Evolutionary conservation across 2,113 vertebrate species (phyloP).

Genomic region (Aldabrachelys gigantea): DNA sequence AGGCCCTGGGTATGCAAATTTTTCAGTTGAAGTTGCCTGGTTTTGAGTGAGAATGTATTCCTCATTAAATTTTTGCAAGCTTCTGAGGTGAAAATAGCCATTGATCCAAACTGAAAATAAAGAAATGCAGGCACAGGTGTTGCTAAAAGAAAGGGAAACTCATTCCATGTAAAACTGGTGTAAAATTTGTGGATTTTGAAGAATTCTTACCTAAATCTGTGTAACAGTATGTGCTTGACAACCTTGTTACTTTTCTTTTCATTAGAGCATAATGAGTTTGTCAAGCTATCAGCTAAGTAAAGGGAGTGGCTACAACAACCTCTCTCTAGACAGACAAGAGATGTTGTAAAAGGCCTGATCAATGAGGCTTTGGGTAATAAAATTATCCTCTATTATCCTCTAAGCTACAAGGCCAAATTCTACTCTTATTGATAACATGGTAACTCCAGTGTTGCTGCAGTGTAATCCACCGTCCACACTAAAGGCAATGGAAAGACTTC

Average conservation of each 20-base stretch:
- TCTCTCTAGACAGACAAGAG: neutral
- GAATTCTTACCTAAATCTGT: neutral
- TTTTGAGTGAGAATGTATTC: neutral
- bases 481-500: neutral
- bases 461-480: neutral
- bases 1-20: neutral
- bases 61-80: neutral
- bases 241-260: neutral
- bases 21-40: neutral
- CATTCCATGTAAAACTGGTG: neutral
- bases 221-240: neutral
- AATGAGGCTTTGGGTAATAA: neutral
- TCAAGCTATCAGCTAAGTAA: neutral
- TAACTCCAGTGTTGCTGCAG: neutral
- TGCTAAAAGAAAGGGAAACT: neutral
- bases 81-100: neutral
- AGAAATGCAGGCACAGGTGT: fast-evolving
- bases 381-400: neutral
- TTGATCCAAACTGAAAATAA: neutral
- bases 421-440: neutral
- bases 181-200: neutral
- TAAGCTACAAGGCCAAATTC: neutral
- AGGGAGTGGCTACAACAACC: neutral
- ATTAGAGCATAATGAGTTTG: neutral
- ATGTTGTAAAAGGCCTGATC: neutral